Conservation (phyloP, 2,113 vertebrate genomes). For the Ailuropoda melanoleuca region DNA sequence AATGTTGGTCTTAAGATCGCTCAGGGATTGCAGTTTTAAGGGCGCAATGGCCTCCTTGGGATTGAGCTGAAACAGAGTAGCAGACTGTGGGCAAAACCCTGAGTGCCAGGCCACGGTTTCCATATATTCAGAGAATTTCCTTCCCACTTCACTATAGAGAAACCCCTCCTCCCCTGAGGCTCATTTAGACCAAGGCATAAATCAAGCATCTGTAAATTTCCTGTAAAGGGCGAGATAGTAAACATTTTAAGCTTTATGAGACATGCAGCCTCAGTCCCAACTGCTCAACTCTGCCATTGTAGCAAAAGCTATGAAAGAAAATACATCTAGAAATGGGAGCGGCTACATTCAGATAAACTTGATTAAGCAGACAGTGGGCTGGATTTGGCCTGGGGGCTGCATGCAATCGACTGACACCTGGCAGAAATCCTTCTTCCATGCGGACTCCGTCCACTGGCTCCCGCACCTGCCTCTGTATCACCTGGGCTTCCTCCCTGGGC, state of each 20-base stretch:
- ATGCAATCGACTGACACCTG: neutral
- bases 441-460: no score
- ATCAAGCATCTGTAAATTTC: neutral
- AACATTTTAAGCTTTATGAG: neutral
- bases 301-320: neutral
- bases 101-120: rapidly evolving
- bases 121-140: neutral
- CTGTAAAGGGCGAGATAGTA: neutral
- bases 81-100: neutral
- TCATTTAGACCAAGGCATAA: neutral
- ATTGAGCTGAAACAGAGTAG: neutral
- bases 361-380: neutral
- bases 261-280: neutral
- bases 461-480: neutral
- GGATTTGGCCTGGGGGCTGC: no score
- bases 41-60: neutral
- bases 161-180: neutral
- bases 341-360: neutral
- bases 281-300: neutral
- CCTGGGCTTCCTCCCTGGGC: neutral
- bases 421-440: neutral
- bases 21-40: neutral
- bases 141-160: neutral
- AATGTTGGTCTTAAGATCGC: neutral
- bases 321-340: neutral